Evolutionary conservation across 2,113 vertebrate species (phyloP).

Genomic region (Ictidomys tridecemlineatus): DNA sequence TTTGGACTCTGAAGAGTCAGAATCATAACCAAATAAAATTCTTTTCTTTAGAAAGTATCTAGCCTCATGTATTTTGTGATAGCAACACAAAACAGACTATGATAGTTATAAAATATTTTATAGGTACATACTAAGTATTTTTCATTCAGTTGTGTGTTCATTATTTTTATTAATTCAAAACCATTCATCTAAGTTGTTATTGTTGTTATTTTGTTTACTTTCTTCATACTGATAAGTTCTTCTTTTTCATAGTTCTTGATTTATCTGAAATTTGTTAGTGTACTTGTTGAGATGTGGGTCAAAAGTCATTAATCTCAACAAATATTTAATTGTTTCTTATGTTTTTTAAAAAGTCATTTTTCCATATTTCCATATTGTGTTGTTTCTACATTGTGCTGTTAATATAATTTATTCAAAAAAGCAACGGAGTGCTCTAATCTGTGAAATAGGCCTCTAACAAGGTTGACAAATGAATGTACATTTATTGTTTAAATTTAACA

Average conservation of each 20-base stretch:
- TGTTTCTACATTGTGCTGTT: background rate
- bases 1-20: background rate
- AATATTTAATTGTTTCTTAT: background rate
- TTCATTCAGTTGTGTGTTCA: background rate
- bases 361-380: background rate
- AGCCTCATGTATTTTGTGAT: background rate
- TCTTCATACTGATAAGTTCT: background rate
- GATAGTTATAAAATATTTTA: background rate
- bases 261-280: background rate
- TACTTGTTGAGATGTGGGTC: background rate
- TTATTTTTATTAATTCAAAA: constrained; percentile 31
- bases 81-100: background rate
- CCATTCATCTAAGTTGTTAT: background rate
- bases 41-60: background rate
- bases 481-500: constrained; percentile 34
- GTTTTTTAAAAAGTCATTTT: background rate
- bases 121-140: background rate
- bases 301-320: constrained; percentile 33
- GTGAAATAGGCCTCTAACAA: background rate
- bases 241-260: background rate
- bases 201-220: background rate
- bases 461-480: background rate
- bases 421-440: background rate
- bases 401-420: background rate
- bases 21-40: background rate